Evolutionary conservation across 2,113 vertebrate species (phyloP), one percentile per base, ranked within the genome.

Genomic region (Lampris megalopsis): DNA sequence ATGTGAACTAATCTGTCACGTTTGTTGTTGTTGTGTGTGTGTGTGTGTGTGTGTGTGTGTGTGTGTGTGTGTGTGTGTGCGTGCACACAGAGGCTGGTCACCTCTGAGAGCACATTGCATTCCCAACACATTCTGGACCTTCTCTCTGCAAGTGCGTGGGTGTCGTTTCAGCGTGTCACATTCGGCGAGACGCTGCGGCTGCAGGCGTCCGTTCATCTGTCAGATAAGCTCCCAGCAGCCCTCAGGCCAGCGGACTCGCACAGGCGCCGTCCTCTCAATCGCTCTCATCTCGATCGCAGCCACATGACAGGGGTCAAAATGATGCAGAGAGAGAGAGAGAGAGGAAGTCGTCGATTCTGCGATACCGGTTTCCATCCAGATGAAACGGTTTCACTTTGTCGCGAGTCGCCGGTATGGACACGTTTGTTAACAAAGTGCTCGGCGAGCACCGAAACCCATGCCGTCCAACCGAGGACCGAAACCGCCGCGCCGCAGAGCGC

Each of bases 111-210:
- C 48, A 53, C 83, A 91, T 90, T 92, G 49, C 83, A 91, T 90
- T 92, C 91, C 86, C 84, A 35, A 88, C 85, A 87, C 82, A 91
- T 89, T 83, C 81, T 43, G 13, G 77, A 83, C 84, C 67, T 76
- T 75, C 79, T 77, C 73, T 90, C 84, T 45, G 78, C 67, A 82
- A 77, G 74, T 50, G 2, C 2, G 43, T 45, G 43, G 41, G 59
- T 37, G 63, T 49, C 62, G 61, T 61, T 52, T 76, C 41, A 58
- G 75, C 71, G 83, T 81, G 84, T 84, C 76, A 85, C 81, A 74
- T 80, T 82, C 75, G 81, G 89, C 82, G 24, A 67, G 81, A 68
- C 66, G 5, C n/a, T 56, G 67, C 79, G 77, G 87, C 82, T 81
- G 73, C 9, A 42, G 67, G 3, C 11, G 62, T 80, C 66, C 83